A percentile compares a stretch with the other conserved stretches of the same genome.
Evolutionary conservation across 2,113 vertebrate genomes (phyloP).

Genomic region (Bungarus multicinctus): DNA sequence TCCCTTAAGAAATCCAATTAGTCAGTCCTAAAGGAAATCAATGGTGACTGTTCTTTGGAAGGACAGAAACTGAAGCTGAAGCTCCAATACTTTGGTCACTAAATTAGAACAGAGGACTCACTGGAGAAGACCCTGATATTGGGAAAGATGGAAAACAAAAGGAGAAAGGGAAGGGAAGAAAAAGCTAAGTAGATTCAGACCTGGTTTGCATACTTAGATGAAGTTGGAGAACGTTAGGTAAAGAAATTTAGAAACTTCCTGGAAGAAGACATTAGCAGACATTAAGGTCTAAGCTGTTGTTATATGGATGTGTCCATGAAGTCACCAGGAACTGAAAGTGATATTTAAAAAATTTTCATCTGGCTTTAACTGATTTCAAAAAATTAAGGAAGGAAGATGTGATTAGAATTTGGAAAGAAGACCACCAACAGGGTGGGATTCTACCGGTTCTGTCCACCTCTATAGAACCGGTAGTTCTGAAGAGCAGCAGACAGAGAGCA

Average conservation of each 20-base stretch:
- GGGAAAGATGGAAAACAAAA: neutral
- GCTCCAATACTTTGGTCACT: neutral
- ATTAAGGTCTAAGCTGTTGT: neutral
- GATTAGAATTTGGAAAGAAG: neutral
- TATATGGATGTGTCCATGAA: neutral
- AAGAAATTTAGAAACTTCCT: neutral
- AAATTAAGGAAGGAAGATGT: neutral
- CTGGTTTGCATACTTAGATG: neutral
- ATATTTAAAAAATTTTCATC: neutral
- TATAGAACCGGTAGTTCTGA: too few species aligned
- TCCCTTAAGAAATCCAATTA: neutral
- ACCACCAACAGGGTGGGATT: neutral
- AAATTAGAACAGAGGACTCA: neutral
- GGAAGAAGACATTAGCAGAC: neutral
- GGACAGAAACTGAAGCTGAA: neutral
- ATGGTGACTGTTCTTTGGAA: neutral
- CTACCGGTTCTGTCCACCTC: too few species aligned
- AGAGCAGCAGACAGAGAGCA: too few species aligned
- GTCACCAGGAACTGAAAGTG: neutral
- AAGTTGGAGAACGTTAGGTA: neutral
- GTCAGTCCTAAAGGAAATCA: neutral
- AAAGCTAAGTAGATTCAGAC: neutral
- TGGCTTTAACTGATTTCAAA: neutral
- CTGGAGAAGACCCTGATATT: neutral
- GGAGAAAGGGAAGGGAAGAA: neutral